A percentile compares a stretch with the other conserved stretches of the same genome.
phyloP scores from a whole-genome alignment of 2,113 vertebrate genomes.

The Otis tarda region DNA sequence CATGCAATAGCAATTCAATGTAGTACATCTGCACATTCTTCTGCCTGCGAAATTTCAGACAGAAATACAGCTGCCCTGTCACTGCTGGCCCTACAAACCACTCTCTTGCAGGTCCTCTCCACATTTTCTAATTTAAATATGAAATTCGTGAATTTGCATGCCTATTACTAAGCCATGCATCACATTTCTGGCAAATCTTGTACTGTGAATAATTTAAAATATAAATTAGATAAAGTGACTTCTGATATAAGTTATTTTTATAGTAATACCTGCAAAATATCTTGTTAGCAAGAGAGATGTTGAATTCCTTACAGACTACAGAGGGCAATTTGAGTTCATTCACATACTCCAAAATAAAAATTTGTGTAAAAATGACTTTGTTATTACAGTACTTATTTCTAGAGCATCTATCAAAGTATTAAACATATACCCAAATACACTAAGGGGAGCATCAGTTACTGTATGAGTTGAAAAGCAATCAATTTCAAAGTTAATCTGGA shows the following conservation, averaged over 20 bases:
- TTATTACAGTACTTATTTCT: neutral
- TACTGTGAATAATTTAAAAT: neutral
- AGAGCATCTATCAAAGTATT: neutral
- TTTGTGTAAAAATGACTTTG: neutral
- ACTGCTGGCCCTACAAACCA: neutral
- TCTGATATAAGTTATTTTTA: neutral
- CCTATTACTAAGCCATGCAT: neutral
- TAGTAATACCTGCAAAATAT: neutral
- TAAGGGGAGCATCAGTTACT: neutral
- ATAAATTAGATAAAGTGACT: neutral
- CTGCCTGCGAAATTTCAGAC: neutral
- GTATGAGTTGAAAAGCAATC: neutral
- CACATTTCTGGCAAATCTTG: neutral
- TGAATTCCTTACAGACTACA: neutral
- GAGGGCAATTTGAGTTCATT: neutral
- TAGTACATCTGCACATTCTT: neutral
- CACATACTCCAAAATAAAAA: neutral
- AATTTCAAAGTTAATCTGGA: neutral
- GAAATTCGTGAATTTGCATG: neutral
- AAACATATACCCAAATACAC: neutral
- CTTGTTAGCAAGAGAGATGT: neutral
- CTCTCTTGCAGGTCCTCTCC: neutral
- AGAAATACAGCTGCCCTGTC: neutral
- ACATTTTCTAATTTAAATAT: neutral
- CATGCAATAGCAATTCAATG: neutral